Evolutionary conservation across 2,888 invertebrate genomes (phyloP), one percentile per base, ranked within the genome.

Genomic region (Meghimatium bilineatum): DNA sequence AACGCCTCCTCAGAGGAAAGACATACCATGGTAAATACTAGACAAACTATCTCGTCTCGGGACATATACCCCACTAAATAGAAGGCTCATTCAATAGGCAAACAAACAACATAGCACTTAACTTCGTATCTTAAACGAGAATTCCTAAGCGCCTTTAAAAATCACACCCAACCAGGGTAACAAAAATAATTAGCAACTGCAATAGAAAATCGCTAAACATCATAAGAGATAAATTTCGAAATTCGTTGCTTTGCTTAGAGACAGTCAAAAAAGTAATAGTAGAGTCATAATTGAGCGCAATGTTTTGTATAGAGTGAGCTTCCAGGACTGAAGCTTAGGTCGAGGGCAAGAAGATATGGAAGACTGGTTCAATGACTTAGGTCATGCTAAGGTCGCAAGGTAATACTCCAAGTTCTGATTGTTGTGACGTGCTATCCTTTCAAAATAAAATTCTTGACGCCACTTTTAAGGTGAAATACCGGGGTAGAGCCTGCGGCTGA

Each of bases 361-460:
- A 6, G 49, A 23, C 44, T n/a, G 26, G 49, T 72, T 72, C 72
- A 72, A 72, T 49, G 72, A 72, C 72, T 72, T 72, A 72, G 72
- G 72, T 72, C 72, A 72, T 29, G 1, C 12, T 49, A 44, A 72
- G 72, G 44, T 49, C 72, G 14, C n/a, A 8, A 72, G 72, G 72
- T 72, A 72, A 44, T 49, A 49, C 72, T 12, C 49, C 44, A 29
- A 72, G 49, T 72, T 2, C 26, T 26, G n/a, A n/a, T 3, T 26
- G n/a, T 23, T 63, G 60, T 63, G 60, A 63, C 60, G 12, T 63
- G n/a, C 6, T 63, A n/a, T 6, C 23, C 60, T 8, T 63, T 63
- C 60, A n/a, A 26, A n/a, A 63, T n/a, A 63, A 3, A 2, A 23
- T 56, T 56, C 56, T 12, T 56, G 14, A 3, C 20, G 17, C 23